Evolutionary conservation across 2,888 invertebrate genomes (phyloP), one percentile per base, ranked within the genome.

Genomic region (Cataglyphis cursor): DNA sequence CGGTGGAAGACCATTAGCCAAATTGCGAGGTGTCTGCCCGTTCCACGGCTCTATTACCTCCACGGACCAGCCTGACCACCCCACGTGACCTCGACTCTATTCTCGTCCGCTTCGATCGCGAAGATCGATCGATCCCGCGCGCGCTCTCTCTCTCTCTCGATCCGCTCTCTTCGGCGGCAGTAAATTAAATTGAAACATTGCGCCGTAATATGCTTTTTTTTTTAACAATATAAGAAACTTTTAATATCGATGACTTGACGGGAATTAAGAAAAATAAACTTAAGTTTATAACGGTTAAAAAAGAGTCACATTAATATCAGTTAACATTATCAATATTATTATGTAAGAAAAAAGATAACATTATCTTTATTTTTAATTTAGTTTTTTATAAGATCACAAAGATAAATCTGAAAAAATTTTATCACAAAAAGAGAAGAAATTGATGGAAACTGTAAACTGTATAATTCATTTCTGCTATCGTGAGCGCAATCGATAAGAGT

Each of bases 11-110:
- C 93, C 93, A 93, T 93, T 93, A 93, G 92, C 93, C 92, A 93
- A 93, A 93, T 93, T 93, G 93, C 93, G 90, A 93, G 93, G 92
- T 92, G 93, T 92, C 93, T 93, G 92, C 93, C 92, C 92, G 93
- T 93, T 93, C 93, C 92, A 92, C 90, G 92, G 93, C 91, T 93
- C 92, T 93, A 93, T 93, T 93, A 93, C 92, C 92, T 92, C 83
- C 78, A 38, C 81, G 75, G 82, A 54, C 70, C 82, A 66, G 38
- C 57, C 66, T 31, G 82, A 62, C 70, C 82, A 66, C 38, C 57
- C 66, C n/a, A 6, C 51, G 28, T 82, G 73, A 48, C 76, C 78
- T 38, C 73, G 82, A 59, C 57, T 82, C 81, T 66, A 68, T 68
- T 81, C 73, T 81, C 62, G 70, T 59, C 76, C 41, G 78, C 70